These are phyloP conservation scores for Typhlomys cinereus DNA, from an alignment of 2,113 vertebrate genomes.

Conservation along the genomic window DNA sequence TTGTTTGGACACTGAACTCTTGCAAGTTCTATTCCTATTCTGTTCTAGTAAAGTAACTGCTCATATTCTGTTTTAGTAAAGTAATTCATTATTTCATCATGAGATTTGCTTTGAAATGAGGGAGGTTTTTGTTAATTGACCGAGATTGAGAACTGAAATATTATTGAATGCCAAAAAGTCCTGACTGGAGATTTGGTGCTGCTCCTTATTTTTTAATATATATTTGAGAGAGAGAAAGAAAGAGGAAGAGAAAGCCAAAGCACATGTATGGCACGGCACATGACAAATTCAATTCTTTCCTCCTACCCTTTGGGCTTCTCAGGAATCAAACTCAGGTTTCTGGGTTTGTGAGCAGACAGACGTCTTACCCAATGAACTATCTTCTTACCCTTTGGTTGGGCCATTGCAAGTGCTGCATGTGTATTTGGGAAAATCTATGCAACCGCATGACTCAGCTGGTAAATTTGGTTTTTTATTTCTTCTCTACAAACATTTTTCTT, in stretches of 20 bases:
- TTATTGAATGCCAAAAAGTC: background rate
- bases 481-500: constrained; percentile 17
- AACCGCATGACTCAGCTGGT: background rate
- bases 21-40: constrained; percentile 6
- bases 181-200: background rate
- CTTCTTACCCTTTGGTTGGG: no score
- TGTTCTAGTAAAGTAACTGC: constrained; percentile 30
- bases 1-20: constrained; percentile 29
- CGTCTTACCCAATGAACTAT: no score
- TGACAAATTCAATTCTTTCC: no score
- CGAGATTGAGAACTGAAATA: constrained; percentile 6
- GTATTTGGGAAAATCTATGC: background rate
- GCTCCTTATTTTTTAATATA: background rate
- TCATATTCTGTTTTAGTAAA: background rate
- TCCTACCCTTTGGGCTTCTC: no score
- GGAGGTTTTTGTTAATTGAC: background rate
- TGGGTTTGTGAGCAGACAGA: no score
- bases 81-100: background rate
- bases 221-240: no score
- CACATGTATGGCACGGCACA: no score
- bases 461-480: background rate
- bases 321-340: no score
- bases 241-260: no score
- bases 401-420: background rate
- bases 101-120: constrained; percentile 5